phyloP scores from a whole-genome alignment of 2,888 invertebrate species.

The Tuberolachnus salignus region DNA sequence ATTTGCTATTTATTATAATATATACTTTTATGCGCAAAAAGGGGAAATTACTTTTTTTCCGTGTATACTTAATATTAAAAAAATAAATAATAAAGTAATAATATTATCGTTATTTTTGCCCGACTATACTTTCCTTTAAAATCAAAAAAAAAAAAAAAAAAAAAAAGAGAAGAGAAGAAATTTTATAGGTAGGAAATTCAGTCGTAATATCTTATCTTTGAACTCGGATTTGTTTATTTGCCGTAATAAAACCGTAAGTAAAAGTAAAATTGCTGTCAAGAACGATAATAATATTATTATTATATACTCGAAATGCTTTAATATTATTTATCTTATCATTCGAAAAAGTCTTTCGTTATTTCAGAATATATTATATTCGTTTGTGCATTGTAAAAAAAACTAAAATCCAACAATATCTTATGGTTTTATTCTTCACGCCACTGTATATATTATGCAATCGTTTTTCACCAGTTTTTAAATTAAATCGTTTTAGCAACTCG shows the following conservation, averaged over 20 bases:
- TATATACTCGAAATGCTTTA: too few relatives aligned
- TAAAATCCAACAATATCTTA: background rate
- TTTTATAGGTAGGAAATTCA: background rate
- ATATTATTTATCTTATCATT: constrained; percentile 36
- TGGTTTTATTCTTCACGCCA: background rate
- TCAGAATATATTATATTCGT: constrained; percentile 1
- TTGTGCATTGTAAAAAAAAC: constrained; percentile 35
- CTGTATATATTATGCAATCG: background rate
- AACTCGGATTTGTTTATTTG: constrained; percentile 10
- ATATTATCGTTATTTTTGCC: constrained; percentile 24
- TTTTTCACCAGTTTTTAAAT: background rate
- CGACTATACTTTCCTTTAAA: background rate
- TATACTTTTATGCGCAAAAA: constrained; percentile 7
- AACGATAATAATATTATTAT: constrained; percentile 31
- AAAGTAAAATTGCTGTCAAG: constrained; percentile 8
- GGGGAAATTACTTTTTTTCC: background rate
- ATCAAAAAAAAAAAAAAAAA: too few relatives aligned
- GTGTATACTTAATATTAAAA: constrained; percentile 9
- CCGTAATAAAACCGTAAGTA: constrained; percentile 33
- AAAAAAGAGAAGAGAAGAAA: background rate
- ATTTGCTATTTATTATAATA: constrained; percentile 11
- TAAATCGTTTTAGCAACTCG: constrained; percentile 20
- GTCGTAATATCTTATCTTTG: constrained; percentile 22
- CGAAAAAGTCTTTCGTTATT: constrained; percentile 28
- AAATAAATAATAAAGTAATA: constrained; percentile 26